Conservation (phyloP, 2,888 invertebrate species). For the Hoplodrina ambigua region DNA sequence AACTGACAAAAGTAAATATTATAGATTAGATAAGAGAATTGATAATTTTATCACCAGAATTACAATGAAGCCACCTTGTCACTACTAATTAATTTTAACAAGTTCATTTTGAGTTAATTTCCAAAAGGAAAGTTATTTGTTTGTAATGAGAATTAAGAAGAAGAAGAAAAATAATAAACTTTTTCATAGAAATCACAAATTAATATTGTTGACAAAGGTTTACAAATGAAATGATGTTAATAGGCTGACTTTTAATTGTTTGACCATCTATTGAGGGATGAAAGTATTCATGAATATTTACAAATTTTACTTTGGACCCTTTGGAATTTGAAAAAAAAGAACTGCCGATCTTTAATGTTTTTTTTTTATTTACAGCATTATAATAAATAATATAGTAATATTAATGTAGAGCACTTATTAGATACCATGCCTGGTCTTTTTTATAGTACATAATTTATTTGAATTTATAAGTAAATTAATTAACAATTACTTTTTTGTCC, state of each 20-base stretch:
- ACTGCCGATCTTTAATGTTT: no score
- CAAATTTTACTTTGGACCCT: no score
- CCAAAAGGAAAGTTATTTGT: neutral
- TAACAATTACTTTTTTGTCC: neutral
- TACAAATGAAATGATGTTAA: neutral
- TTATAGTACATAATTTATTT: no score
- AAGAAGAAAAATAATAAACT: neutral
- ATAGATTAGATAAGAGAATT: conserved; percentile 20
- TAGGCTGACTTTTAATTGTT: no score
- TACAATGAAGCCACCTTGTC: neutral
- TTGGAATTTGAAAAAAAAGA: no score
- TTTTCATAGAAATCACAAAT: neutral
- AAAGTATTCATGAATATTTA: no score
- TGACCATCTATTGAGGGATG: no score
- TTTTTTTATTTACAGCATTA: no score
- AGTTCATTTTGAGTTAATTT: neutral
- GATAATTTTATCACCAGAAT: conserved; percentile 12
- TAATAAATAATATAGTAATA: no score
- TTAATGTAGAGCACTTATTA: no score
- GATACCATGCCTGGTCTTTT: no score
- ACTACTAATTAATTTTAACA: neutral
- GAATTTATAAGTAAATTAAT: no score
- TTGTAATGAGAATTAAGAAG: neutral
- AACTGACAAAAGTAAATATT: neutral
- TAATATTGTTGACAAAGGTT: neutral